phyloP scores from a whole-genome alignment of 2,113 vertebrate genomes.

The Callionymus lyra region DNA sequence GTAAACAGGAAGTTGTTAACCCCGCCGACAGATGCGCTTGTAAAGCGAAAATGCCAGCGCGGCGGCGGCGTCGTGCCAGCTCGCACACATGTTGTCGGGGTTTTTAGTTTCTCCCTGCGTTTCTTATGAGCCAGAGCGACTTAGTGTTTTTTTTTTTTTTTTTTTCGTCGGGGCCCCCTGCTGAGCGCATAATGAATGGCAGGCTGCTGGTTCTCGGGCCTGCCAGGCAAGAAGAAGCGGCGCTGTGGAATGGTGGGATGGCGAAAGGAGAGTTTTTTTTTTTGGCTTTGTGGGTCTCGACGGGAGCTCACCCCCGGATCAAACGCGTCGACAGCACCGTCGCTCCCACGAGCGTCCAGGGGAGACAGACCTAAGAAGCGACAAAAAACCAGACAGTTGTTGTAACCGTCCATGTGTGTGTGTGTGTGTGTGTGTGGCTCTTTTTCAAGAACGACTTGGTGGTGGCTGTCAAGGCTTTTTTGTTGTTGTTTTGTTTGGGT shows the following conservation, averaged over 20 bases:
- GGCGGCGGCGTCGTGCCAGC: constrained; percentile 15
- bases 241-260: constrained; percentile 45
- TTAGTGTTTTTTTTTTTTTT: constrained; percentile 20
- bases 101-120: constrained; percentile 9
- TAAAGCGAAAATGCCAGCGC: constrained; percentile 23
- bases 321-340: constrained; percentile 32
- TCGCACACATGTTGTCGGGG: constrained; percentile 15
- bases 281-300: constrained; percentile 32
- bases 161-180: too few relatives aligned
- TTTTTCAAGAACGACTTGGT: neutral
- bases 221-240: constrained; percentile 26
- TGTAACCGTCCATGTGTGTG: constrained; percentile 5
- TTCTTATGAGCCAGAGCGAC: constrained; percentile 29
- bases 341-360: constrained; percentile 33
- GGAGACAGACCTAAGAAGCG: constrained; percentile 47
- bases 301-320: constrained; percentile 44
- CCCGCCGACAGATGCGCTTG: constrained; percentile 6
- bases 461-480: constrained; percentile 33
- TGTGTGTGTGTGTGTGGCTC: constrained; percentile 1
- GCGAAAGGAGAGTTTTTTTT: constrained; percentile 36
- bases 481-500: constrained; percentile 15
- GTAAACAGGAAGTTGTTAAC: constrained; percentile 30
- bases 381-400: constrained; percentile 26
- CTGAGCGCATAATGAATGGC: constrained; percentile 48
- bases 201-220: constrained; percentile 37